Percentiles rank a stretch among this genome's conserved stretches.
Conservation (phyloP, 2,888 invertebrate genomes). For the Xestia ashworthii region DNA sequence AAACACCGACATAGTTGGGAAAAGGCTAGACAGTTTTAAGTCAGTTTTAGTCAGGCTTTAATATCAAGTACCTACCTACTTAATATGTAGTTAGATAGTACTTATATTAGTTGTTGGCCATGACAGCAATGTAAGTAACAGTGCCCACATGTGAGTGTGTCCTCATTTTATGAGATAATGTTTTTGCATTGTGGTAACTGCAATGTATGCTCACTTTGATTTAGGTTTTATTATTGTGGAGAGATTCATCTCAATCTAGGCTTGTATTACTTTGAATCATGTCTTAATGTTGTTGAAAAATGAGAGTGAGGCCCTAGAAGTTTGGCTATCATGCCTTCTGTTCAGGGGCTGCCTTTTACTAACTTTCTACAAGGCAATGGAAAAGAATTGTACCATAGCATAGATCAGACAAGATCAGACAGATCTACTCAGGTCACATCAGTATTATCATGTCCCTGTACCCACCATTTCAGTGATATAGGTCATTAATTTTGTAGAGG, state of each 20-base stretch:
- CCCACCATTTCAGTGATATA: not conserved
- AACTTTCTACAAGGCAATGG: not conserved
- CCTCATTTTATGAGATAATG: constrained; percentile 15
- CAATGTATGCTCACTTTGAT: not conserved
- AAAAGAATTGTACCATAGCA: not conserved
- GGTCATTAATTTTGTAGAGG: not conserved
- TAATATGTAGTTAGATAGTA: not conserved
- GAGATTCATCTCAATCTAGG: not conserved
- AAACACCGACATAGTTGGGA: not conserved
- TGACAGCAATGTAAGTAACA: not conserved
- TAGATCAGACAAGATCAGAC: too few relatives aligned
- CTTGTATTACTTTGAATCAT: not conserved
- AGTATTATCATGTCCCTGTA: not conserved
- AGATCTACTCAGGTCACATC: not conserved
- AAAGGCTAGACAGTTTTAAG: not conserved
- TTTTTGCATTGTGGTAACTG: not conserved
- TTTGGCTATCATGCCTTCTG: not conserved
- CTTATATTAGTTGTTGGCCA: not conserved
- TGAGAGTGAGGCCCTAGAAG: rapidly evolving
- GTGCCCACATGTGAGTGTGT: constrained; percentile 24
- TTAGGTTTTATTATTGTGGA: not conserved
- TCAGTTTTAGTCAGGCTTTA: too few relatives aligned
- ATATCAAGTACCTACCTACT: not conserved
- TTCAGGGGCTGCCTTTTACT: not conserved
- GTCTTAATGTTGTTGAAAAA: not conserved